Percentiles rank a stretch among this genome's conserved stretches.
Conservation (phyloP, 2,797 vertebrate genomes). For the Margarornis squamiger region DNA sequence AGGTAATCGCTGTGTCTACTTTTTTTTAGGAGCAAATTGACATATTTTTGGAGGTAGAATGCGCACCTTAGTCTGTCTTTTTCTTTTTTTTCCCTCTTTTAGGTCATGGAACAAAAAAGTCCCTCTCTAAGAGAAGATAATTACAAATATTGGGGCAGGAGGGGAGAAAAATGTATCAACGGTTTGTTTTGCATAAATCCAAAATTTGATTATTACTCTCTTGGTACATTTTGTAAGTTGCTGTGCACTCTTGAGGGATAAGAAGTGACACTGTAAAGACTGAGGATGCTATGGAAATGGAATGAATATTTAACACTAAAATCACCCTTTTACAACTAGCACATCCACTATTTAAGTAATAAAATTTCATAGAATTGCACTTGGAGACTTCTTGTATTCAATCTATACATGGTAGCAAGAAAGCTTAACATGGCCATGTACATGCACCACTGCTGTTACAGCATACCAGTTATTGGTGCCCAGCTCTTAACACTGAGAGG, state of each 20-base stretch:
- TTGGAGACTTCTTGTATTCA: not conserved
- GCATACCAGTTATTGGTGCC: not conserved
- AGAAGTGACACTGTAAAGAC: not conserved
- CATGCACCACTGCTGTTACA: not conserved
- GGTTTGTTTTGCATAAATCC: slow-evolving; percentile 1
- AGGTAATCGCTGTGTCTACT: not conserved
- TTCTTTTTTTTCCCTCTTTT: not conserved
- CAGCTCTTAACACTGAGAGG: not conserved
- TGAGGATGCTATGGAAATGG: slow-evolving; percentile 5
- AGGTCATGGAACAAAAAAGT: slow-evolving; percentile 54
- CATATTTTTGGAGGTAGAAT: not conserved
- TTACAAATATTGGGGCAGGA: not conserved
- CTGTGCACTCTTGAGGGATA: slow-evolving; percentile 21
- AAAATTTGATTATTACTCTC: not conserved
- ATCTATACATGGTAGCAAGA: not conserved
- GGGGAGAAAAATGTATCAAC: not conserved
- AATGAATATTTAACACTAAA: slow-evolving; percentile 18
- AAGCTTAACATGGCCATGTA: not conserved
- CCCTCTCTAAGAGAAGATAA: slow-evolving; percentile 64
- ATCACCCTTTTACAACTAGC: slow-evolving; percentile 59
- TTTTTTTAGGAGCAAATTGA: not conserved
- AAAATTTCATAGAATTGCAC: slow-evolving; percentile 67
- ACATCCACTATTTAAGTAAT: slow-evolving; percentile 56
- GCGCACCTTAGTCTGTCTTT: not conserved
- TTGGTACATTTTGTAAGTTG: slow-evolving; percentile 5